Evolutionary conservation across 2,797 vertebrate genomes (phyloP), one percentile per base, ranked within the genome.

Genomic region (Alosa sapidissima): DNA sequence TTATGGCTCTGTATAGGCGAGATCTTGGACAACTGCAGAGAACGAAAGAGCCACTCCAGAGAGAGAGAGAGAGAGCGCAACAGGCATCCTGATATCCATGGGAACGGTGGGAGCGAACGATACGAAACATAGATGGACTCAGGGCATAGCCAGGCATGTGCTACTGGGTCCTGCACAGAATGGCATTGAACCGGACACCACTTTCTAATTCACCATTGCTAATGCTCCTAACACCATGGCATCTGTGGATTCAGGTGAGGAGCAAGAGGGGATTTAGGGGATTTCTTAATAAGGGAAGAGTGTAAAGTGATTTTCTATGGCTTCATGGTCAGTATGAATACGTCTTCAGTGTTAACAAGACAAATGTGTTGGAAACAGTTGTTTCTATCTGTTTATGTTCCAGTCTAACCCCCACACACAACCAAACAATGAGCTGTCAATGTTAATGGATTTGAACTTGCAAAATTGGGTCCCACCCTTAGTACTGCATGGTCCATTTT

Each of bases 341-440:
- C n/a, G 72, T 21, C 41, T 78, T 78, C 36, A 21, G 72, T 47
- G 72, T 21, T 78, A 78, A 78, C 72, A 78, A 78, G 72, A 78
- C 72, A 78, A 78, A 78, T 45, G 36, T 78, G 41, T 19, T 45
- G 58, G 5, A 60, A 21, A 60, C 58, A 60, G 33, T 75, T 78
- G 72, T 78, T 45, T 78, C 41, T 19, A 24, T 75, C 45, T 78
- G 41, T 78, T 45, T 78, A 78, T 45, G 16, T 78, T 78, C 72
- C 41, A 78, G 41, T 9, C 36, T 78, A 0, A 47, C 72, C 41
- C 41, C 16, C 41, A 28, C 19, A 47, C 2, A 41, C 55, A 58
- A 19, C 3, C 55, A 21, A 5, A 58, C 55, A 58, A 19, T 9
- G 58, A n/a, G 9, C 21, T 78, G 41, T 47, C 41, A 21, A 0